Conservation (phyloP, 2,888 invertebrate species). For the Metacarcinus magister region DNA sequence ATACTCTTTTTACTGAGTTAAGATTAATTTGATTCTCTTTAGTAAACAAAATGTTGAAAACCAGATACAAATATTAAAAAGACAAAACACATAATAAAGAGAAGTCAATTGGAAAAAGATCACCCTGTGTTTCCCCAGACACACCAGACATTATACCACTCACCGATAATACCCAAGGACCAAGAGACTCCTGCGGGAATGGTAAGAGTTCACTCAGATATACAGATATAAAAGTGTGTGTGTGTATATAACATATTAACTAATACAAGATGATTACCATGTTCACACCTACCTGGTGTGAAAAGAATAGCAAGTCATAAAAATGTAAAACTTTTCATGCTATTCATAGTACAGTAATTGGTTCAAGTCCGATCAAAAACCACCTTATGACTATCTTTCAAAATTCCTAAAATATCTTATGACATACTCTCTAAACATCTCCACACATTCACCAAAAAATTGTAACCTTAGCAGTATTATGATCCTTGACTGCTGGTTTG, state of each 20-base stretch:
- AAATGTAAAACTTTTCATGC: background rate
- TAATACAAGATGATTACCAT: background rate
- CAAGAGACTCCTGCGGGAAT: constrained; percentile 73
- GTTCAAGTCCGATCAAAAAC: too few species aligned
- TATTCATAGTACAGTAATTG: too few species aligned
- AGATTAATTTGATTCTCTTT: background rate
- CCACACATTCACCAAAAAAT: too few species aligned
- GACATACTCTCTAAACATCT: too few species aligned
- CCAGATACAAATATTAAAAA: background rate
- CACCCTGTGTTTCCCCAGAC: background rate
- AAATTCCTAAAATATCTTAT: too few species aligned
- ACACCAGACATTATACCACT: constrained; percentile 51
- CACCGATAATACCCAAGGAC: constrained; percentile 77
- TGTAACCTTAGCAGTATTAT: too few species aligned
- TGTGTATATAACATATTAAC: background rate
- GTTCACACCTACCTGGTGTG: background rate
- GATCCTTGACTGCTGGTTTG: too few species aligned
- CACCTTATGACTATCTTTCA: too few species aligned
- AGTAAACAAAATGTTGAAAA: background rate
- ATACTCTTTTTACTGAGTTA: background rate
- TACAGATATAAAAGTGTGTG: constrained; percentile 10
- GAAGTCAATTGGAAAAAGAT: background rate
- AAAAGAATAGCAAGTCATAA: background rate
- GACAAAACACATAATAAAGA: background rate
- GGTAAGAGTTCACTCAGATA: constrained; percentile 16